Evolutionary conservation across 1,140 invertebrate genomes (phyloP), one percentile per base, ranked within the genome.

Genomic region (Cydia strobilella): DNA sequence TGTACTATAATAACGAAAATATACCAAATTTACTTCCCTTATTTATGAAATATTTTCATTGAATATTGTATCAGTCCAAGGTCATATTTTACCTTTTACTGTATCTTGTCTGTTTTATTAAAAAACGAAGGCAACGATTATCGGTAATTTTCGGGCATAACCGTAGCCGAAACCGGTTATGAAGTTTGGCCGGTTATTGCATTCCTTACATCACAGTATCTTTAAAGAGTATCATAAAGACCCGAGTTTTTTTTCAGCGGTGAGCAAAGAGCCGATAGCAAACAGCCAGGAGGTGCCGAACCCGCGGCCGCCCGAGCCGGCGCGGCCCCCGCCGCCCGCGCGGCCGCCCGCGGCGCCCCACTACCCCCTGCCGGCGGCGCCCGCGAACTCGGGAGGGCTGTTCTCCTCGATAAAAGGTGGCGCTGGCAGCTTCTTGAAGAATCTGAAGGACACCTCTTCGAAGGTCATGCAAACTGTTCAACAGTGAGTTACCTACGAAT

Each of bases 401-500:
- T 97, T 98, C 83, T 97, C 96, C 12, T 97, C 96, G 0, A 93
- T 98, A 3, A 96, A 95, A 82, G 97, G 97, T 31, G 97, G 96
- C 63, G 97, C 97, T 42, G 97, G 97, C 18, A 97, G 95, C 83
- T 96, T 98, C 79, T 93, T 99, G 59, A 98, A 98, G 81, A 99
- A 99, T 88, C 94, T 99, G 15, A 99, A 98, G 89, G 98, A 99
- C 85, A 99, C 98, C 1, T 99, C 98, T 7, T 96, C 96, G 18
- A 99, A 98, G 95, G 97, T 99, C 15, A 98, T 99, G 95, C 97
- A 99, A 86, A 97, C 98, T 35, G 97, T 99, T 66, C 98, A 98
- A 88, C 97, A 98, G 96, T 97, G 92, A 95, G 96, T 96, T 96
- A 69, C 6, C 42, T 35, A 9, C 7, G 31, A 35, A 35, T 9